Evolutionary conservation across 2,797 vertebrate genomes (phyloP).

Genomic region (Melanitta fusca): DNA sequence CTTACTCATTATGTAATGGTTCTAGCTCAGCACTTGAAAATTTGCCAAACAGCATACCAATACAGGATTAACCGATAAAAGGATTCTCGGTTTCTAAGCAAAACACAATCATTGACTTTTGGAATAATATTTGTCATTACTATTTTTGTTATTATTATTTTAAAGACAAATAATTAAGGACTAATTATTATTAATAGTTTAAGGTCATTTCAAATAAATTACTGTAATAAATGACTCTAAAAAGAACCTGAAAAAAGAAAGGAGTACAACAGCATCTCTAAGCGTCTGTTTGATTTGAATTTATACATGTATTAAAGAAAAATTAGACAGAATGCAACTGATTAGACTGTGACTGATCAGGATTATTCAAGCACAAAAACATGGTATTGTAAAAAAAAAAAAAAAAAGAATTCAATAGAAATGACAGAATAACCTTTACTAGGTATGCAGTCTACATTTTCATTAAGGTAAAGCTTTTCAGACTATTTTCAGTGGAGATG

Average conservation of each 20-base stretch:
- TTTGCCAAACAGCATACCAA: not conserved
- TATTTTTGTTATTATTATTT: not conserved
- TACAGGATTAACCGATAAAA: not conserved
- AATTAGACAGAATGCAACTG: not conserved
- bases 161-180: not conserved
- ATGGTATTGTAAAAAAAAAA: not conserved
- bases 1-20: not conserved
- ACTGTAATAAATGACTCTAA: not conserved
- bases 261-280: not conserved
- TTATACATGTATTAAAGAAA: not conserved
- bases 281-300: not conserved
- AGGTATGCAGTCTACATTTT: not conserved
- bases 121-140: not conserved
- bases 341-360: not conserved
- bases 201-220: not conserved
- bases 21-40: not conserved
- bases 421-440: constrained; percentile 2
- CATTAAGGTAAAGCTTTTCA: not conserved
- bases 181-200: not conserved
- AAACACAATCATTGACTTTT: not conserved
- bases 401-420: not conserved
- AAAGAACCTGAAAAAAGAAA: not conserved
- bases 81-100: not conserved
- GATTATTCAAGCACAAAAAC: not conserved
- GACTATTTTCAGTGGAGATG: not conserved